phyloP scores from a whole-genome alignment of 2,797 vertebrate species.

The Enteromius paludinosus region DNA sequence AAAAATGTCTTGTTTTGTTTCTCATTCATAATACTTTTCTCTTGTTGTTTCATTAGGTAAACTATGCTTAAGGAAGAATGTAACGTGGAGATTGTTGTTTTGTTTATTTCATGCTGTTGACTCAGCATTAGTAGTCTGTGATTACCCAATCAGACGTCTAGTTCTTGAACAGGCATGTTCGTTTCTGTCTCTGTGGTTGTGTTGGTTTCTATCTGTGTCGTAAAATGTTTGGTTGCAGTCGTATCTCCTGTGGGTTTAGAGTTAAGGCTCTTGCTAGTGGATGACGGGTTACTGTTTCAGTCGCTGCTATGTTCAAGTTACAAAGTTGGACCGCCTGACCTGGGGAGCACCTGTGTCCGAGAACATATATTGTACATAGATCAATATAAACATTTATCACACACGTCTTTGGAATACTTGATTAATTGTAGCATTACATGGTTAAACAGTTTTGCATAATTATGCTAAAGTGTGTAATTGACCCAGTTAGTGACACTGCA shows the following conservation, averaged over 20 bases:
- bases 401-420: not conserved
- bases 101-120: conserved; percentile 22
- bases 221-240: conserved; percentile 24
- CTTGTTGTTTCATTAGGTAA: conserved; percentile 45
- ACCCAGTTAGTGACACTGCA: not conserved
- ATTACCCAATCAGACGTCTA: conserved; percentile 36
- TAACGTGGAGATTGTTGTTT: conserved; percentile 27
- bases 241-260: conserved; percentile 23
- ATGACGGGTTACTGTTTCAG: conserved; percentile 49
- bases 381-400: not conserved
- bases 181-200: conserved; percentile 23
- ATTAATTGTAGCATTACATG: not conserved
- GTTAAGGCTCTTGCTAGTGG: conserved; percentile 26
- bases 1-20: conserved; percentile 49
- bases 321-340: conserved; percentile 32
- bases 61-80: conserved; percentile 40
- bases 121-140: not conserved
- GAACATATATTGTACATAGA: conserved; percentile 15
- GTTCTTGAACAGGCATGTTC: conserved; percentile 43
- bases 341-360: conserved; percentile 35
- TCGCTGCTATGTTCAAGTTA: conserved; percentile 47
- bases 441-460: not conserved
- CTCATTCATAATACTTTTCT: conserved; percentile 39
- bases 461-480: not conserved
- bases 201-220: conserved; percentile 18